Evolutionary conservation across 2,113 vertebrate species (phyloP).

Genomic region (Malurus melanocephalus): DNA sequence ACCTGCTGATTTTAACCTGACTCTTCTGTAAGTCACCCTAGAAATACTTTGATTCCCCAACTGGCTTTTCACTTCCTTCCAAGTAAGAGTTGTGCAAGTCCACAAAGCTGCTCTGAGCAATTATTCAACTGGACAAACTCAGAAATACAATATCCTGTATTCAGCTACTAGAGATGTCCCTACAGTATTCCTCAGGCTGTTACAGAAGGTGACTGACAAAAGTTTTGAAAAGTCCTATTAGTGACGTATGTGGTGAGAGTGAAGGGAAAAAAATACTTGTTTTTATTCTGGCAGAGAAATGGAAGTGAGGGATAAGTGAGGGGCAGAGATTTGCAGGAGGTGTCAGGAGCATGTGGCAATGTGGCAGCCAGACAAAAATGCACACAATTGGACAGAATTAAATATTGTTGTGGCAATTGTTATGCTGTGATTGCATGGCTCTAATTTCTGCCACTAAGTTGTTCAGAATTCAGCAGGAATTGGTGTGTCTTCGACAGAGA

Average conservation of each 20-base stretch:
- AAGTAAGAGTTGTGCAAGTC: neutral
- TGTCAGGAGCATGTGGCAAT: neutral
- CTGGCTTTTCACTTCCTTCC: constrained; percentile 36
- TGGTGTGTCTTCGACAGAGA: fast-evolving
- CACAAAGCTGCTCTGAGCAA: constrained; percentile 20
- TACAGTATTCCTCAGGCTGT: constrained; percentile 35
- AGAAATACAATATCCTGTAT: constrained; percentile 56
- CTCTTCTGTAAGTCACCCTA: constrained; percentile 28
- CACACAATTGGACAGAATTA: neutral
- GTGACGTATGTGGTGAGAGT: neutral
- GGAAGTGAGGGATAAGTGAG: neutral
- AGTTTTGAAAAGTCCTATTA: constrained; percentile 59
- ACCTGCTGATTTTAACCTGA: constrained; percentile 46
- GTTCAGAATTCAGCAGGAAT: constrained; percentile 29
- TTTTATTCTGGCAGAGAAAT: neutral
- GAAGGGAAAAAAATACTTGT: neutral
- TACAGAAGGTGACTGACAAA: constrained; percentile 24
- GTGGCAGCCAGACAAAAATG: neutral
- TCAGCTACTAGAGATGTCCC: constrained; percentile 52
- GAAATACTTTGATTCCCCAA: constrained; percentile 48
- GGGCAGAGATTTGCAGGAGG: neutral
- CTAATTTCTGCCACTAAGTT: neutral
- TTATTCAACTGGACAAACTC: constrained; percentile 49
- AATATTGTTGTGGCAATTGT: neutral
- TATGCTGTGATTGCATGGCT: neutral